A percentile compares a stretch with the other conserved stretches of the same genome.
Conservation (phyloP, 1,140 invertebrate species). For the Psilanteris sp. region DNA sequence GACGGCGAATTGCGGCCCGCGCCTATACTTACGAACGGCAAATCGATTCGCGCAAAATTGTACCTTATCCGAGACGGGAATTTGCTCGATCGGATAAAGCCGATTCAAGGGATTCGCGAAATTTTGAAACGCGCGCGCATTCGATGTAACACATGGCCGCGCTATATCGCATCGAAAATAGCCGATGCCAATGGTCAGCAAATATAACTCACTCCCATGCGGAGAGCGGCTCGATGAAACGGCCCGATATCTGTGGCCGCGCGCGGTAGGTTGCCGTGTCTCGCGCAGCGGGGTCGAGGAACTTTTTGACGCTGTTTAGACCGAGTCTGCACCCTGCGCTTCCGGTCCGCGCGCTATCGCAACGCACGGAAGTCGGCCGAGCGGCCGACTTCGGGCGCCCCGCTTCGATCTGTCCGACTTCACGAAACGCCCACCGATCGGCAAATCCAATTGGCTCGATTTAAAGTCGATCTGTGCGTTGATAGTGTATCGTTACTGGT, state of each 20-base stretch:
- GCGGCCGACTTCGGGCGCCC: conserved; percentile 7
- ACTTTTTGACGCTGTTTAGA: conserved; percentile 55
- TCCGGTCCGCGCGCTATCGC: conserved; percentile 21
- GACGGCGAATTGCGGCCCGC: too few relatives aligned
- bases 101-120: too few relatives aligned
- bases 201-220: conserved; percentile 57
- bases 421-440: too few relatives aligned
- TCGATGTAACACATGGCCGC: conserved; percentile 46
- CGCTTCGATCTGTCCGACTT: conserved; percentile 3
- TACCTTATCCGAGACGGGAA: too few relatives aligned
- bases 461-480: too few relatives aligned
- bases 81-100: too few relatives aligned
- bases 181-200: conserved; percentile 53
- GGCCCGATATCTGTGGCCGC: conserved; percentile 37
- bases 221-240: conserved; percentile 46
- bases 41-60: too few relatives aligned
- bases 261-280: conserved; percentile 23
- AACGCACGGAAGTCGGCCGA: conserved; percentile 32
- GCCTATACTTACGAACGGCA: too few relatives aligned
- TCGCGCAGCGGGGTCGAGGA: conserved; percentile 38
- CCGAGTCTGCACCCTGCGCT: conserved; percentile 24
- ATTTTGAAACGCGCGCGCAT: too few relatives aligned
- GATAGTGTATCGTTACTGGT: too few relatives aligned
- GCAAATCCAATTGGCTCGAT: too few relatives aligned
- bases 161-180: conserved; percentile 51